Evolutionary conservation across 2,113 vertebrate species (phyloP).

Genomic region (Sorex araneus): DNA sequence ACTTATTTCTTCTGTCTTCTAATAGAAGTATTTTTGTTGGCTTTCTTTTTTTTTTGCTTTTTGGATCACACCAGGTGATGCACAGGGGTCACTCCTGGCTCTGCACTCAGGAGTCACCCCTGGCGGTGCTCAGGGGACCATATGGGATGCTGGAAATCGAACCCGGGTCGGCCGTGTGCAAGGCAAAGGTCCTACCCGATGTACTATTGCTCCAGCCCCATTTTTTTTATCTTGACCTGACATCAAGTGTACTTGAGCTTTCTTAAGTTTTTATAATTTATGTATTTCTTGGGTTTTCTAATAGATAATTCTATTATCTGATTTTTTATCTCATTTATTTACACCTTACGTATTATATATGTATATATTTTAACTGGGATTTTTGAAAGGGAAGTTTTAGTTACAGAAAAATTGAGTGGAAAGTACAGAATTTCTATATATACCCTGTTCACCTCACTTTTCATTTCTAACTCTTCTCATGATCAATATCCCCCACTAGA

Average conservation of each 20-base stretch:
- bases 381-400: background rate
- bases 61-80: no score
- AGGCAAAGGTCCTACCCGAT: no score
- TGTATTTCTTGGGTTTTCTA: background rate
- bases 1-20: background rate
- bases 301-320: background rate
- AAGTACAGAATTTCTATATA: background rate
- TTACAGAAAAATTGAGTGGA: background rate
- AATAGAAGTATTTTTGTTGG: background rate
- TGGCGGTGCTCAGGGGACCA: no score
- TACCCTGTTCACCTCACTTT: background rate
- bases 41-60: no score
- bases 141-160: no score
- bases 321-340: background rate
- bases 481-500: background rate
- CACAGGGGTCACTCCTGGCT: no score
- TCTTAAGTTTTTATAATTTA: slow-evolving; percentile 30
- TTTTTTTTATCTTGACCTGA: background rate
- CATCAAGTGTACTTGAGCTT: background rate
- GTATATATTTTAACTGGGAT: background rate
- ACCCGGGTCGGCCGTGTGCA: no score
- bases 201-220: no score
- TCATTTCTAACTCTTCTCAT: no score
- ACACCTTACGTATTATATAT: no score
- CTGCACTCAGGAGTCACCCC: no score